phyloP scores from a whole-genome alignment of 2,797 vertebrate species.

The Sebastes iracundus region DNA sequence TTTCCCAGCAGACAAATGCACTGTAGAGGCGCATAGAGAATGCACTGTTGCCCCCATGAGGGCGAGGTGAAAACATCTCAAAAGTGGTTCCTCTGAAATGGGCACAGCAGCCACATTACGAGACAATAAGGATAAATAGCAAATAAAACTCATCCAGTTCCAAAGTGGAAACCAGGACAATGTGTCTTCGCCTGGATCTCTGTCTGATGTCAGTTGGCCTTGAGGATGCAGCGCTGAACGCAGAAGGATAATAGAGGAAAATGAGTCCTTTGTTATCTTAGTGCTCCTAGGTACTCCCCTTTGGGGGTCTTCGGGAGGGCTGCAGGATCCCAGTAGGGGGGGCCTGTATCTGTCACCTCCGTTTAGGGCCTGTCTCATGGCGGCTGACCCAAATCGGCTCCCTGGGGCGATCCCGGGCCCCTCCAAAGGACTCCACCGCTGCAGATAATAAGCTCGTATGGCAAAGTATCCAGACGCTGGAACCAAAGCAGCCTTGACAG shows the following conservation, averaged over 20 bases:
- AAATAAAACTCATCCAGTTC: not conserved
- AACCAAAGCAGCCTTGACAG: slow-evolving; percentile 80
- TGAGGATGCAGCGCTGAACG: not conserved
- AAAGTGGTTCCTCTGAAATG: not conserved
- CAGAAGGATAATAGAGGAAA: slow-evolving; percentile 33
- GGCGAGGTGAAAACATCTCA: not conserved
- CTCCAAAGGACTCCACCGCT: slow-evolving; percentile 24
- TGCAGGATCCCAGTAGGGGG: slow-evolving; percentile 59
- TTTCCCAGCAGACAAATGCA: slow-evolving; percentile 15
- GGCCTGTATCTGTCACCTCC: slow-evolving; percentile 75
- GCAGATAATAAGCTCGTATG: slow-evolving; percentile 77
- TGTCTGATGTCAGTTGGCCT: slow-evolving; percentile 14
- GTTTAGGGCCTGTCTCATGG: slow-evolving; percentile 69
- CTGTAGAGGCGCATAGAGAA: not conserved
- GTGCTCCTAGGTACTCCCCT: slow-evolving; percentile 40
- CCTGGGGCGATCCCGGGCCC: slow-evolving; percentile 36
- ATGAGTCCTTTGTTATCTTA: slow-evolving; percentile 52
- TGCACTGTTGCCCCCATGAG: slow-evolving; percentile 40
- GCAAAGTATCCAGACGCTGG: slow-evolving; percentile 71
- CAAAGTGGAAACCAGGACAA: slow-evolving; percentile 27
- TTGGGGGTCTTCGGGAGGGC: slow-evolving; percentile 35
- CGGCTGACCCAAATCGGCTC: slow-evolving; percentile 75
- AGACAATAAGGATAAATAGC: slow-evolving; percentile 7
- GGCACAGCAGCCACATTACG: not conserved
- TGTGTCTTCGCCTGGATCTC: not conserved